Evolutionary conservation across 2,113 vertebrate genomes (phyloP), one percentile per base, ranked within the genome.

Genomic region (Alectura lathami): DNA sequence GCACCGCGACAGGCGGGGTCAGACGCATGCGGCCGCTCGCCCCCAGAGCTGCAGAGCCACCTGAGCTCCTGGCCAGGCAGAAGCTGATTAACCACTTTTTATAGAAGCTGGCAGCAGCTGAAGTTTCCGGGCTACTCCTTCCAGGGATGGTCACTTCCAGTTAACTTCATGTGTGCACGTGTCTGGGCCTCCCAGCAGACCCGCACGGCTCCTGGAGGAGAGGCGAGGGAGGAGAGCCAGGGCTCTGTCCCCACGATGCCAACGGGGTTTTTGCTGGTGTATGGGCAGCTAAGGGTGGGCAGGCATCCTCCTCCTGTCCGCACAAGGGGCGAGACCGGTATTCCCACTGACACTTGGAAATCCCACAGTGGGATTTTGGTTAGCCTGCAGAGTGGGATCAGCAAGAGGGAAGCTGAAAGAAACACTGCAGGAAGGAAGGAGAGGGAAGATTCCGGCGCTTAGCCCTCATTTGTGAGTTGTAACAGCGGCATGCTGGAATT

Each of bases 271-370:
- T n/a, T 63, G 62, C 2, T 3, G 66, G 5, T 40, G 57, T 56
- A 9, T 12, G 47, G 72, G 42, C 5, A 13, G 11, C 1, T 3
- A 10, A n/a, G 24, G 66, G 29, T 29, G 12, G 26, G 13, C 9
- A 15, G 47, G 34, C 36, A 38, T 22, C 20, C 20, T 48, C 45
- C 45, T 36, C 34, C 43, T 48, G 57, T 16, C 23, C 17, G 43
- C 2, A 1, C 0, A 2, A 76, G 10, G 4, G 12, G 13, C 24
- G n/a, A n/a, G n/a, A n/a, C 40, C 6, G 1, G 14, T 32, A 3
- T 20, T 24, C 13, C 15, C 79, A 14, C 18, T 3, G 8, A 6
- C 24, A 13, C n/a, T n/a, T 2, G 0, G 32, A 66, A 59, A 50
- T 2, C 24, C 21, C 45, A 4, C 0, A 2, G 77, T 17, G 64